Conservation (phyloP, 2,113 vertebrate species). For the Romanogobio albipinnatus region DNA sequence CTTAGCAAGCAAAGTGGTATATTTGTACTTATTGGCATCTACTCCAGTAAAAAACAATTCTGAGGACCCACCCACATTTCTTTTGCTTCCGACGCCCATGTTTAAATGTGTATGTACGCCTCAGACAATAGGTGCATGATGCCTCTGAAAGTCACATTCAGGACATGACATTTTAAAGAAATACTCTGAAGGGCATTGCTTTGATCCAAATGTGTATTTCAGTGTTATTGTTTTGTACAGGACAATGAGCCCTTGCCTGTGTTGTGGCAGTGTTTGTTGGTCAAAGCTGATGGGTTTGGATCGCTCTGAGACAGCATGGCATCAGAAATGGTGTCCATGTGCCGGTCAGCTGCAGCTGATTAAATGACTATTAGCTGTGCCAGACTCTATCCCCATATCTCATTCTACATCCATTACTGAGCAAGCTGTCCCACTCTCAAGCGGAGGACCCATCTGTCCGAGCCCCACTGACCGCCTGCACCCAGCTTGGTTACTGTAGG, state of each 20-base stretch:
- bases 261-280: conserved; percentile 7
- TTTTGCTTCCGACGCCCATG: too few species aligned
- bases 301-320: conserved; percentile 23
- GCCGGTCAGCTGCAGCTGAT: conserved; percentile 69
- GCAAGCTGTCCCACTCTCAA: conserved; percentile 66
- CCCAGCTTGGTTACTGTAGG: conserved; percentile 49
- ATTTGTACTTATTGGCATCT: too few species aligned
- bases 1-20: too few species aligned
- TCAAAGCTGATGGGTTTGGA: conserved; percentile 17
- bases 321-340: conserved; percentile 55
- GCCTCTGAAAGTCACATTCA: not conserved
- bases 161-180: not conserved
- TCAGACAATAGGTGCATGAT: not conserved
- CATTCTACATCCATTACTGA: conserved; percentile 64
- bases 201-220: not conserved
- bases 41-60: too few species aligned
- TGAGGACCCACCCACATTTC: too few species aligned
- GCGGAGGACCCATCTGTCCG: conserved; percentile 65
- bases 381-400: conserved; percentile 55
- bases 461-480: conserved; percentile 36
- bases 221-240: not conserved
- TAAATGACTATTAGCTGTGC: conserved; percentile 69
- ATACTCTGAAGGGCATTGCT: not conserved
- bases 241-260: not conserved
- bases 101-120: too few species aligned